phyloP scores from a whole-genome alignment of 2,888 invertebrate genomes.

The Tetanocera ferruginea region DNA sequence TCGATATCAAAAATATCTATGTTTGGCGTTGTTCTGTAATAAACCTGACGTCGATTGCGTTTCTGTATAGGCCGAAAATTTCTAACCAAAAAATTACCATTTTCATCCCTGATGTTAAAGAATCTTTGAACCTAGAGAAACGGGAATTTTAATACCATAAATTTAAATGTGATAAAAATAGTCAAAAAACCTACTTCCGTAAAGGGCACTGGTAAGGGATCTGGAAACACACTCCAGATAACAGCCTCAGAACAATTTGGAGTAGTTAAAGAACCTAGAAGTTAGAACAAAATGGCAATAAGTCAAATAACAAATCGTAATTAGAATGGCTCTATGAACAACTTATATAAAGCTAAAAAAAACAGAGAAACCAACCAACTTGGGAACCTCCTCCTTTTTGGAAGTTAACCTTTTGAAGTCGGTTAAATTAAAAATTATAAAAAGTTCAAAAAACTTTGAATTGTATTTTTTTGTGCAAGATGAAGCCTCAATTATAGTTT shows the following conservation, averaged over 20 bases:
- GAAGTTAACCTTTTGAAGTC: neutral
- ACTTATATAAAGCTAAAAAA: too few relatives aligned
- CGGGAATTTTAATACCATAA: neutral
- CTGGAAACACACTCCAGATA: slow-evolving; percentile 50
- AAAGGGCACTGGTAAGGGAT: slow-evolving; percentile 45
- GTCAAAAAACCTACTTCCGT: slow-evolving; percentile 33
- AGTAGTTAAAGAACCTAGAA: slow-evolving; percentile 50
- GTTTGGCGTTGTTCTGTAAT: slow-evolving; percentile 29
- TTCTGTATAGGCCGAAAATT: slow-evolving; percentile 51
- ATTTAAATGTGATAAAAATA: neutral
- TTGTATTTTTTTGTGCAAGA: too few relatives aligned
- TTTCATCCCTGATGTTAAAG: slow-evolving; percentile 45
- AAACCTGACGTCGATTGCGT: slow-evolving; percentile 45
- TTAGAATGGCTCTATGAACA: too few relatives aligned
- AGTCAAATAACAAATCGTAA: neutral
- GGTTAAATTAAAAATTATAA: neutral
- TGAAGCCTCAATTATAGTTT: too few relatives aligned
- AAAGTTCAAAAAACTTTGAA: too few relatives aligned
- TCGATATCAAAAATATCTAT: neutral
- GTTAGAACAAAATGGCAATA: neutral
- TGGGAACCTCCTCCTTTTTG: too few relatives aligned
- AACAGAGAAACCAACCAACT: too few relatives aligned
- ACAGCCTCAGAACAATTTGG: slow-evolving; percentile 52
- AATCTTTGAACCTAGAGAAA: slow-evolving; percentile 47
- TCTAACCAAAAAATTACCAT: slow-evolving; percentile 43